Base-by-base conservation (phyloP, 2,113 vertebrate species). In the Donacobius atricapilla region DNA sequence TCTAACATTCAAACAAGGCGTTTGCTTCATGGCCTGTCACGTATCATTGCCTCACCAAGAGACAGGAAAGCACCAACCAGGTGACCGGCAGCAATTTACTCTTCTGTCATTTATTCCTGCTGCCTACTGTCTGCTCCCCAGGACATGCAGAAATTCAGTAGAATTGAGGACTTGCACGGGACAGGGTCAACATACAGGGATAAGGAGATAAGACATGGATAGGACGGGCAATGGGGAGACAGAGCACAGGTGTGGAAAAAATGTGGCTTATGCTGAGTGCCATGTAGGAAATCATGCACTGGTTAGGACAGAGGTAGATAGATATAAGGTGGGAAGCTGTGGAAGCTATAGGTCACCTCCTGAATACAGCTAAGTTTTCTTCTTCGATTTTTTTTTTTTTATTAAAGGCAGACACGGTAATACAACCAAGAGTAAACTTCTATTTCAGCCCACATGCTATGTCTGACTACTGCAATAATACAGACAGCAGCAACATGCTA, bases 401-500 rank as follows among this genome's bases (percentile, higher is more conserved):
- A 57, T 39, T 61, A 56, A 69, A 42, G 28, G 23, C 40, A 69
- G 33, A 65, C 27, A 56, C 13, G 72, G 31, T 7, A 73, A 75
- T 7, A 70, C 22, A 65, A 39, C 42, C 37, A 66, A 75, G 57
- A 42, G 58, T 24, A 45, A 86, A 54, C 19, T 23, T 75, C 33
- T 71, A 16, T 44, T 68, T 53, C 48, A 51, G 30, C 37, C 23
- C 33, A 77, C 11, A 13, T 30, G 20, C 35, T 31, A 27, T 3
- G 10, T n/a, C 30, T 69, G 33, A 61, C 54, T 79, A 22, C 17
- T 1, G 0, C 68, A 53, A 39, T 24, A 83, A 33, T 1, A 13
- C 25, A 58, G 35, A 39, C 23, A 83, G n/a, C 20, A 88, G 39
- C 42, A 53, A 53, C 0, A 0, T 7, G n/a, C n/a, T 31, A 1